Conservation (phyloP, 2,113 vertebrate genomes). For the Pogonocichla stellata region DNA sequence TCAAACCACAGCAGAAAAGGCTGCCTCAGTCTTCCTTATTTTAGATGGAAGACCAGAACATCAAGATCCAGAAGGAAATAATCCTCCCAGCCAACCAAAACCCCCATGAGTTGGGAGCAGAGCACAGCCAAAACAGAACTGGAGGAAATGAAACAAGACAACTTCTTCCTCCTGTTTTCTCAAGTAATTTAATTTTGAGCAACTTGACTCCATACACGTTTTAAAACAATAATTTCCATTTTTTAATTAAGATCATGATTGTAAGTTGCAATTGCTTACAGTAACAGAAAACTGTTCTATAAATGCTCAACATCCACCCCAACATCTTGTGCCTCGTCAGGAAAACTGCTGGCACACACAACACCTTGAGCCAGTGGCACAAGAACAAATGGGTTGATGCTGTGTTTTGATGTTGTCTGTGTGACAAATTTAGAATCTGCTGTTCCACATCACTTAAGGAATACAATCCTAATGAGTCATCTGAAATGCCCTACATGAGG, state of each 20-base stretch:
- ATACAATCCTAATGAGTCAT: constrained; percentile 43
- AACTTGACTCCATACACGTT: not conserved
- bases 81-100: not conserved
- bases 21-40: not conserved
- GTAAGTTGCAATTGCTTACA: not conserved
- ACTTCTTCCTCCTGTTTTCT: not conserved
- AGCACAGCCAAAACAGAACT: not conserved
- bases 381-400: not conserved
- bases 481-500: not conserved
- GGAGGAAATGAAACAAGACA: not conserved
- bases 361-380: not conserved
- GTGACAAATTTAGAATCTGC: constrained; percentile 45
- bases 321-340: not conserved
- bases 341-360: not conserved
- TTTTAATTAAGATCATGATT: not conserved
- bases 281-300: not conserved
- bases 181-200: not conserved
- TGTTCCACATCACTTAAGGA: constrained; percentile 21
- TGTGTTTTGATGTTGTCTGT: constrained; percentile 17
- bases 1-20: not conserved
- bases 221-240: not conserved
- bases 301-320: not conserved
- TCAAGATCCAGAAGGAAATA: not conserved
- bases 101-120: not conserved
- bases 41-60: not conserved